A percentile compares a stretch with the other conserved stretches of the same genome.
phyloP scores from a whole-genome alignment of 2,113 vertebrate species.

The Sylvietta virens region DNA sequence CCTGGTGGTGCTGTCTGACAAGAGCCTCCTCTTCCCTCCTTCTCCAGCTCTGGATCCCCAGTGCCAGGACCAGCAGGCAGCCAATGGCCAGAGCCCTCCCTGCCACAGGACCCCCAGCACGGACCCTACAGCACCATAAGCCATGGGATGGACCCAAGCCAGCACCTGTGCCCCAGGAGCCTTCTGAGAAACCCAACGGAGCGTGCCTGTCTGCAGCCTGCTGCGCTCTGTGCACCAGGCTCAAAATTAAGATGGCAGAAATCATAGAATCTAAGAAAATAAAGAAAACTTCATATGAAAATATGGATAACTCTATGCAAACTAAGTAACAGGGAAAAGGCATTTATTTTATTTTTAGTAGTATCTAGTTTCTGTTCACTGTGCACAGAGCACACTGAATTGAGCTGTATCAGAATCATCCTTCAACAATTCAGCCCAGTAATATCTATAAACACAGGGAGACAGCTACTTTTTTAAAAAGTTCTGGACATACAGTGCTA shows the following conservation, averaged over 20 bases:
- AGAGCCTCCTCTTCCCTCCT: background rate
- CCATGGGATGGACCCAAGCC: background rate
- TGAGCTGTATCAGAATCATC: background rate
- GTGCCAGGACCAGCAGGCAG: background rate
- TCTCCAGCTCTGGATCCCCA: background rate
- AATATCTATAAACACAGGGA: background rate
- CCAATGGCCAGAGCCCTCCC: background rate
- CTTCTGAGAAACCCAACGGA: background rate
- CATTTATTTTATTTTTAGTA: background rate
- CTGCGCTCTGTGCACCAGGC: background rate
- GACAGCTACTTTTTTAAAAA: background rate
- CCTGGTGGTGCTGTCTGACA: background rate
- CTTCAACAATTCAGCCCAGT: background rate
- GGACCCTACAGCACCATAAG: background rate
- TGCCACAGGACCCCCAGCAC: background rate
- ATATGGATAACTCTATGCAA: background rate
- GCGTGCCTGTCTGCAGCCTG: background rate
- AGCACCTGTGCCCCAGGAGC: background rate
- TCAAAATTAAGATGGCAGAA: background rate
- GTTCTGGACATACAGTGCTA: background rate
- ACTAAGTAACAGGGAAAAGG: background rate
- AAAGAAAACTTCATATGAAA: background rate
- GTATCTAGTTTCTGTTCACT: background rate
- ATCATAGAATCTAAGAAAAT: background rate
- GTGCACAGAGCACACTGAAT: background rate